Percentiles rank a stretch among this genome's conserved stretches.
Conservation (phyloP, 1,140 invertebrate species). For the Trachymyrmex cornetzi region DNA sequence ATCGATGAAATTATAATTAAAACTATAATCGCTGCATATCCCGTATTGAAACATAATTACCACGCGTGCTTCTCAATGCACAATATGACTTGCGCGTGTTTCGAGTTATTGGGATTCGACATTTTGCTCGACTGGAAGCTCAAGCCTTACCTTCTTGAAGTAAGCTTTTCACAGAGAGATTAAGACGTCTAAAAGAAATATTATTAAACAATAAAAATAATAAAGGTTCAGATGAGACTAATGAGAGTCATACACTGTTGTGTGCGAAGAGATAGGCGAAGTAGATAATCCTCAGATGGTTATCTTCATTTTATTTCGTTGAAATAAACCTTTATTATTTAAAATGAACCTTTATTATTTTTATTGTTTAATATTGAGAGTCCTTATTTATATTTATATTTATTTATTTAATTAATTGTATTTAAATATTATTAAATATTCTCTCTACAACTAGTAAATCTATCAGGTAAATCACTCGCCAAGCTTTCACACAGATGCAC, state of each 20-base stretch:
- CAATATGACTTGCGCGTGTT: conserved; percentile 94
- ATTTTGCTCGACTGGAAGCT: conserved; percentile 94
- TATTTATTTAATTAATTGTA: too few relatives aligned
- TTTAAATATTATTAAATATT: not conserved
- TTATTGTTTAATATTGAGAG: too few relatives aligned
- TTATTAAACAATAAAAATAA: conserved; percentile 6
- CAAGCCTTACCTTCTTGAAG: conserved; percentile 95
- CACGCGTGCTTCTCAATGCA: conserved; percentile 95
- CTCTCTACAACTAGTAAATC: conserved; percentile 24
- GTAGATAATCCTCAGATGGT: too few relatives aligned
- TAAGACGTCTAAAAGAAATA: not conserved
- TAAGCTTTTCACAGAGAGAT: conserved; percentile 77
- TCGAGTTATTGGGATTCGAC: conserved; percentile 96
- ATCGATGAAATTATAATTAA: conserved; percentile 97
- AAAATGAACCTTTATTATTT: too few relatives aligned
- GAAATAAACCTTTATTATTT: too few relatives aligned
- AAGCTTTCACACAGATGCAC: conserved; percentile 95
- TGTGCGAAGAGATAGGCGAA: too few relatives aligned
- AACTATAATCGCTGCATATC: conserved; percentile 94
- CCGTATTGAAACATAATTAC: conserved; percentile 95
- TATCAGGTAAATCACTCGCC: conserved; percentile 95
- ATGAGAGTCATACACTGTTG: too few relatives aligned
- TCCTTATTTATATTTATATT: too few relatives aligned
- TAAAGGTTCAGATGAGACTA: too few relatives aligned
- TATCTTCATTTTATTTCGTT: too few relatives aligned